Evolutionary conservation across 1,140 invertebrate genomes (phyloP), one percentile per base, ranked within the genome.

Genomic region (Drosophila prosaltans): DNA sequence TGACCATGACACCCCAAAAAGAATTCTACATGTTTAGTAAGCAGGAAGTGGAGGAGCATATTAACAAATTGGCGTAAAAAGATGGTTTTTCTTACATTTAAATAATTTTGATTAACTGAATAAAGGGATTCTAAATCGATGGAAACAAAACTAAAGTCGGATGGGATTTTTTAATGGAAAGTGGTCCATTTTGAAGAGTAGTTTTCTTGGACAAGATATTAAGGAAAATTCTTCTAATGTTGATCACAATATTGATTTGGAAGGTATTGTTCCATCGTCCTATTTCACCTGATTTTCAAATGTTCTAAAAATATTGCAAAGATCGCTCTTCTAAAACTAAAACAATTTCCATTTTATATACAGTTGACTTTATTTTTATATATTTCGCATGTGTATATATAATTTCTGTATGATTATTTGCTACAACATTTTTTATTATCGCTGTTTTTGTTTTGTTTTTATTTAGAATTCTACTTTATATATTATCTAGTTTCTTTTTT

Each of bases 11-110:
- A 2, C 95, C 96, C 1, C 94, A 95, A 8, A 94, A 71, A 6
- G 93, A 96, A 74, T 99, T 98, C 93, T 96, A 98, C 75, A 98
- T 99, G 96, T 97, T 97, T 84, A 93, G 95, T 11, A 97, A 98
- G 92, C 96, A 97, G 80, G 97, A 99, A 92, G 94, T 99, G 9
- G 97, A 98, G 91, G 95, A 96, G 93, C 96, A 98, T 92, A 98
- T 98, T 92, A 62, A 39, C 3, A 64, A 91, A 7, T 70, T 91
- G 70, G 82, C 83, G 67, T 91, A 90, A 80, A 73, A 26, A 2
- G 28, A 39, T 28, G 16, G 11, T 30, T 51, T 54, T 51, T 62
- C 24, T 26, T 63, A 58, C 9, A 68, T 32, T 36, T 36, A 36
- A 36, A 58, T 39, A 67, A 64, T 66, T 70, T 80, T 73, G 75